A percentile compares a stretch with the other conserved stretches of the same genome.
These are phyloP conservation scores for Pseudorhombus dupliciocellatus DNA, from an alignment of 2,113 vertebrate genomes.

Conservation along the genomic window DNA sequence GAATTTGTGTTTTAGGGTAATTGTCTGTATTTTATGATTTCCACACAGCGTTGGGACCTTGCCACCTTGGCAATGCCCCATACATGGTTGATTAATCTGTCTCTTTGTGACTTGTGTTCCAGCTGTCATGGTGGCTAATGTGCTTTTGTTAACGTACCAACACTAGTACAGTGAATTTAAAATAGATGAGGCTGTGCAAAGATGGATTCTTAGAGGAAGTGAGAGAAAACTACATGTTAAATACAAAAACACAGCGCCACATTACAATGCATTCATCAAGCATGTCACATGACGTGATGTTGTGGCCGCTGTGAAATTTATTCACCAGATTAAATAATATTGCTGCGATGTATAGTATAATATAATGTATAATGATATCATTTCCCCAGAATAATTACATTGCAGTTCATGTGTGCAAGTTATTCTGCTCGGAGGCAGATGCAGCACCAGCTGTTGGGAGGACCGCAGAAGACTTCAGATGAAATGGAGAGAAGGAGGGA, in stretches of 20 bases:
- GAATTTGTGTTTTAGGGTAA: constrained; percentile 54
- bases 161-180: constrained; percentile 30
- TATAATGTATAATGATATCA: too few relatives aligned
- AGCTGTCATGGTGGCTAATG: constrained; percentile 66
- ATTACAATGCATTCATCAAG: constrained; percentile 25
- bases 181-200: not conserved
- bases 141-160: constrained; percentile 60
- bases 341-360: not conserved
- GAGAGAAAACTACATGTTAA: not conserved
- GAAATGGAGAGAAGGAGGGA: constrained; percentile 40
- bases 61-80: constrained; percentile 56
- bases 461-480: constrained; percentile 63
- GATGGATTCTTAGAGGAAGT: not conserved
- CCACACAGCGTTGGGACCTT: constrained; percentile 41
- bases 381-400: constrained; percentile 30
- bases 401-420: constrained; percentile 42
- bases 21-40: constrained; percentile 39
- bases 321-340: constrained; percentile 23
- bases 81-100: constrained; percentile 56
- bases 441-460: constrained; percentile 65
- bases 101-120: constrained; percentile 42
- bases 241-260: not conserved
- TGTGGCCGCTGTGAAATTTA: constrained; percentile 32
- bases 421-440: constrained; percentile 52
- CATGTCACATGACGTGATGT: constrained; percentile 23